A percentile compares a stretch with the other conserved stretches of the same genome.
These are phyloP conservation scores for Malthinus seriepunctatus DNA, from an alignment of 2,888 invertebrate species.

Conservation along the genomic window DNA sequence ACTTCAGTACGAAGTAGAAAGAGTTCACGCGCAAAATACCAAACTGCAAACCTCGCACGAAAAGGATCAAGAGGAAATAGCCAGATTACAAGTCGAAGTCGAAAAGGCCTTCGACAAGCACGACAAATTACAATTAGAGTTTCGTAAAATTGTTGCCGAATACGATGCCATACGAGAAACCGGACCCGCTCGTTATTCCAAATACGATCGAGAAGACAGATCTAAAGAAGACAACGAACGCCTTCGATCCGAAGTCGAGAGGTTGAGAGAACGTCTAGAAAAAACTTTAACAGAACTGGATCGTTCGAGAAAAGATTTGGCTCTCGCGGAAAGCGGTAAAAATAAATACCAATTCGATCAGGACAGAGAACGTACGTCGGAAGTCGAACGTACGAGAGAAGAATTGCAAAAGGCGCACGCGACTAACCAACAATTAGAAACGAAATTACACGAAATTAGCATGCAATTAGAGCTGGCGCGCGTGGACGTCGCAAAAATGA, in stretches of 20 bases:
- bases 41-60: conserved; percentile 86
- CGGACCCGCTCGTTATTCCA: conserved; percentile 73
- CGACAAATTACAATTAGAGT: conserved; percentile 80
- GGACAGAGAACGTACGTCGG: conserved; percentile 65
- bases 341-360: conserved; percentile 79
- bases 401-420: conserved; percentile 71
- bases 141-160: conserved; percentile 79
- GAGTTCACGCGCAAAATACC: conserved; percentile 82
- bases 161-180: conserved; percentile 78
- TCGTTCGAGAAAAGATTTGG: conserved; percentile 74
- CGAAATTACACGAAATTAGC: conserved; percentile 76
- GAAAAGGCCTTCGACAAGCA: conserved; percentile 92
- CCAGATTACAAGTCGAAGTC: conserved; percentile 81
- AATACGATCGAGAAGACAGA: conserved; percentile 72
- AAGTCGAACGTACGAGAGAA: conserved; percentile 72
- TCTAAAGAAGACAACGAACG: conserved; percentile 77
- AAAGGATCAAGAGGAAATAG: conserved; percentile 87
- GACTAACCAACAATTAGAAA: conserved; percentile 72
- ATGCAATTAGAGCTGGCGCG: conserved; percentile 81
- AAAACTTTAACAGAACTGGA: conserved; percentile 81
- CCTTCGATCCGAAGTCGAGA: conserved; percentile 79
- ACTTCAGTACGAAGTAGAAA: conserved; percentile 82
- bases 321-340: conserved; percentile 75
- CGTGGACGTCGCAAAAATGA: conserved; percentile 75
- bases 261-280: conserved; percentile 77